These are phyloP conservation scores for Aplocera efformata DNA, from an alignment of 2,888 invertebrate species.

Conservation along the genomic window DNA sequence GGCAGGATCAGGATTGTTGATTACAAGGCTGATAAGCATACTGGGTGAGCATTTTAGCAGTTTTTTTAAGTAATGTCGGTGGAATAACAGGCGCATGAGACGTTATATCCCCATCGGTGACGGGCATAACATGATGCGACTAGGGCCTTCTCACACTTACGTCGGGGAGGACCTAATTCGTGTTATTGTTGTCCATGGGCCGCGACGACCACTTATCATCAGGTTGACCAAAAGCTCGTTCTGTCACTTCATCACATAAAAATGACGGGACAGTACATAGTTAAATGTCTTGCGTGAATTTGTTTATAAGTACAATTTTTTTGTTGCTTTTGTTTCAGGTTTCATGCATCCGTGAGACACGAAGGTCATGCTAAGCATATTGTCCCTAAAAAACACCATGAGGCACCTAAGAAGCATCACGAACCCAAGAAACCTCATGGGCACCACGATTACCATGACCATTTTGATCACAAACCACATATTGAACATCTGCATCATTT, in stretches of 20 bases:
- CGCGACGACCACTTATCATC: too few species aligned
- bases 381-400: conserved; percentile 13
- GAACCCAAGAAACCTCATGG: conserved; percentile 18
- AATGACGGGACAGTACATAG: too few species aligned
- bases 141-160: too few species aligned
- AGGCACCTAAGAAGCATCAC: conserved; percentile 19
- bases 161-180: too few species aligned
- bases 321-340: conserved; percentile 31
- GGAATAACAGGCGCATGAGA: too few species aligned
- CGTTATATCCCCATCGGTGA: too few species aligned
- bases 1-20: conserved; percentile 73
- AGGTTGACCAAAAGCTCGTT: too few species aligned
- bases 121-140: too few species aligned
- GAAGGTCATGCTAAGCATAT: conserved; percentile 36
- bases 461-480: not conserved
- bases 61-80: too few species aligned
- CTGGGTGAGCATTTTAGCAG: conserved; percentile 51
- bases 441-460: conserved; percentile 1
- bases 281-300: too few species aligned
- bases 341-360: conserved; percentile 44
- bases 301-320: not conserved
- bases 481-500: conserved; percentile 2
- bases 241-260: too few species aligned
- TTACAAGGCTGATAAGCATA: conserved; percentile 69
- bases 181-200: too few species aligned